Evolutionary conservation across 2,888 invertebrate genomes (phyloP).

Genomic region (Endotricha flammealis): DNA sequence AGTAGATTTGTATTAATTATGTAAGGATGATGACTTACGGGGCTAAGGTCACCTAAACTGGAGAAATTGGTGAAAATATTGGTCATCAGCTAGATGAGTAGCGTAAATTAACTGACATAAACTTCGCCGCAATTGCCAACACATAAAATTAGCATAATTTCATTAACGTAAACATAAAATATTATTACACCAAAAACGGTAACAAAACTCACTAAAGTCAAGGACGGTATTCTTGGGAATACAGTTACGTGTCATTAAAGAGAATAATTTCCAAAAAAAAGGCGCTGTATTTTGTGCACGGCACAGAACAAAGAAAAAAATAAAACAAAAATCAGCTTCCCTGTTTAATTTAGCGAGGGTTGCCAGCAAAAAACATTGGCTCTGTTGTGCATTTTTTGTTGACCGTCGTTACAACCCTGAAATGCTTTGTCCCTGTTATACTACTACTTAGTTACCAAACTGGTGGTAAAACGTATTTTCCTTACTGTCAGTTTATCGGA

Average conservation of each 20-base stretch:
- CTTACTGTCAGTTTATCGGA: conserved; percentile 47
- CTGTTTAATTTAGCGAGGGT: conserved; percentile 73
- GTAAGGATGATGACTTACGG: too few relatives aligned
- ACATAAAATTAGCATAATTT: too few relatives aligned
- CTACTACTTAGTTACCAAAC: conserved; percentile 38
- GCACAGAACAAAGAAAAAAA: conserved; percentile 51
- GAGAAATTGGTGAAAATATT: too few relatives aligned
- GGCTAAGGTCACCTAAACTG: too few relatives aligned
- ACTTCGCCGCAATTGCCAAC: too few relatives aligned
- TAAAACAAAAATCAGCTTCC: conserved; percentile 62
- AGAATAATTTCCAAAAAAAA: background rate
- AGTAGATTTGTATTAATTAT: too few relatives aligned
- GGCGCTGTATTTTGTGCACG: conserved; percentile 33
- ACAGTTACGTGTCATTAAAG: conserved; percentile 19
- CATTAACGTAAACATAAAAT: too few relatives aligned
- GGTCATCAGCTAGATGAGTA: too few relatives aligned
- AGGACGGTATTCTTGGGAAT: background rate
- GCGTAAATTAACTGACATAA: too few relatives aligned
- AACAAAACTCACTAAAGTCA: too few relatives aligned
- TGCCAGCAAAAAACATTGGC: conserved; percentile 67
- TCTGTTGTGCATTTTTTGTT: conserved; percentile 63
- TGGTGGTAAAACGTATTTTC: conserved; percentile 57
- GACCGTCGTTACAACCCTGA: conserved; percentile 61
- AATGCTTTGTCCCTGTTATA: conserved; percentile 70
- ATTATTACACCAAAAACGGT: too few relatives aligned